Evolutionary conservation across 1,140 invertebrate genomes (phyloP).

Genomic region (Micrasema longulum): DNA sequence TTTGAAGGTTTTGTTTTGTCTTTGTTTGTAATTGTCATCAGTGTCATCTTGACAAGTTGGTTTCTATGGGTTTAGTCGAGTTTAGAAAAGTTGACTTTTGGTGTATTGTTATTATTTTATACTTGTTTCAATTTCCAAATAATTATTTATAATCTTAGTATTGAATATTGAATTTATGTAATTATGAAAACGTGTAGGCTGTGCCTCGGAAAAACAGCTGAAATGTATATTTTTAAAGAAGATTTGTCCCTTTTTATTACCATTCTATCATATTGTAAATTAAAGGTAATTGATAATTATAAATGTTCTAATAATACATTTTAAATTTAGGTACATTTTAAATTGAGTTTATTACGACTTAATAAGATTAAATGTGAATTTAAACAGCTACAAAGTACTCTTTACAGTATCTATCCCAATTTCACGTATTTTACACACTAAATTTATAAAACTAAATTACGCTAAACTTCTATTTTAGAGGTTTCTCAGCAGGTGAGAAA

Average conservation of each 20-base stretch:
- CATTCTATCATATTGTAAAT: slow-evolving; percentile 19
- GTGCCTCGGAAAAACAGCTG: slow-evolving; percentile 11
- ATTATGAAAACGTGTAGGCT: slow-evolving; percentile 31
- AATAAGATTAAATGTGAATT: not conserved
- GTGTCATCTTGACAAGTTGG: no score
- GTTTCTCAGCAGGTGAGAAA: no score
- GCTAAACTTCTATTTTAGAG: no score
- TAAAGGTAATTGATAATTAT: slow-evolving; percentile 21
- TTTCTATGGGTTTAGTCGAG: no score
- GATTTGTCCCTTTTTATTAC: slow-evolving; percentile 20
- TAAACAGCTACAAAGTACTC: not conserved
- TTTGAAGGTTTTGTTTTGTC: no score
- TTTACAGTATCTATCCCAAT: not conserved
- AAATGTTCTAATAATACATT: not conserved
- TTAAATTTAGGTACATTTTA: not conserved
- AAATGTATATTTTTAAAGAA: slow-evolving; percentile 30
- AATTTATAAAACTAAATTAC: not conserved
- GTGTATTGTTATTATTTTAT: no score
- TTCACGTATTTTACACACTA: not conserved
- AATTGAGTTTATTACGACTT: not conserved
- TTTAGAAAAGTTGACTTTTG: no score
- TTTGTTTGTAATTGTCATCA: no score
- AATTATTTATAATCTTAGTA: no score
- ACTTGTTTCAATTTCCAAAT: no score
- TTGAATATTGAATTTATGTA: not conserved